Conservation (phyloP, 2,797 vertebrate genomes). For the Clarias fuscus region DNA sequence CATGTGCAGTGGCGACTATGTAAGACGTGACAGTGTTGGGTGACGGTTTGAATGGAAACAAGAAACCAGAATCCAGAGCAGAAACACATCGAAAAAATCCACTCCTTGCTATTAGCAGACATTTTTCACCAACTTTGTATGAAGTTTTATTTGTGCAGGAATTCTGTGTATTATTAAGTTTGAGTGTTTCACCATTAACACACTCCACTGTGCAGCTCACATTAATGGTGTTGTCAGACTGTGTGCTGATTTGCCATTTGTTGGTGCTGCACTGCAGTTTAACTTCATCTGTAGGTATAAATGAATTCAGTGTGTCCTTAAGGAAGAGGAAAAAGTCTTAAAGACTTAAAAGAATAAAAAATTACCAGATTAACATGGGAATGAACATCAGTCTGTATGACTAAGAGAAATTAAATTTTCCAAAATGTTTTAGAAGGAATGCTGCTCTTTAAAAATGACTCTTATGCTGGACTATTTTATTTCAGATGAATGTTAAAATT, state of each 20-base stretch:
- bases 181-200: not conserved
- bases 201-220: not conserved
- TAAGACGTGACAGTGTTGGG: slow-evolving; percentile 26
- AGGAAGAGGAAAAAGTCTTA: not conserved
- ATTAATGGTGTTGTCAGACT: not conserved
- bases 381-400: not conserved
- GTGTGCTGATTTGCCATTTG: slow-evolving; percentile 24
- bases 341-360: not conserved
- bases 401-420: not conserved
- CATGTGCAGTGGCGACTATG: slow-evolving; percentile 31
- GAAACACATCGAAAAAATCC: slow-evolving; percentile 46
- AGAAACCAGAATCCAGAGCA: not conserved
- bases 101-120: not conserved
- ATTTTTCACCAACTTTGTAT: not conserved
- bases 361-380: not conserved
- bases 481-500: not conserved
- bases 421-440: not conserved
- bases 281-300: not conserved
- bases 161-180: not conserved
- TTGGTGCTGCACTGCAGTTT: not conserved
- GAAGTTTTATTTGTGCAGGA: not conserved
- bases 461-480: not conserved
- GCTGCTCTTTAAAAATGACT: not conserved
- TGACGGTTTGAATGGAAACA: slow-evolving; percentile 35
- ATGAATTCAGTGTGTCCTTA: slow-evolving; percentile 37